Evolutionary conservation across 2,888 invertebrate genomes (phyloP).

Genomic region (Eledone cirrhosa): DNA sequence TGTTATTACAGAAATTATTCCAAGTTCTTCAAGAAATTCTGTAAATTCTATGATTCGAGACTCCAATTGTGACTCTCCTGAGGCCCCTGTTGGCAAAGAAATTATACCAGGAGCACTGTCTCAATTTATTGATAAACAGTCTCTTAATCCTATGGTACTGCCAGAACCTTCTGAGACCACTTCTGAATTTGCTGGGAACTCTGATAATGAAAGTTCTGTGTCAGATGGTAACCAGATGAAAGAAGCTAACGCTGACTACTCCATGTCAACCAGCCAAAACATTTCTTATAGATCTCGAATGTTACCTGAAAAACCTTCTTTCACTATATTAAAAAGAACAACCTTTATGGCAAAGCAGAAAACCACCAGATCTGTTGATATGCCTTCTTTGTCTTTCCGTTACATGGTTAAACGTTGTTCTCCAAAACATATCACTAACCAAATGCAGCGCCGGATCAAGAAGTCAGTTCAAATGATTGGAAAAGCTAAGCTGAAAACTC

Average conservation of each 20-base stretch:
- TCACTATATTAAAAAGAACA: neutral
- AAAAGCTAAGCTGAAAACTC: neutral
- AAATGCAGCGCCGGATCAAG: neutral
- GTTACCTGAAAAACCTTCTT: neutral
- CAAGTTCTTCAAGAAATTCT: constrained; percentile 11
- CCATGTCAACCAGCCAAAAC: neutral
- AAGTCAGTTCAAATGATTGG: neutral
- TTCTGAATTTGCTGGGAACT: neutral
- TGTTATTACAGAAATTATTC: constrained; percentile 16
- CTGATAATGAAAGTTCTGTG: neutral
- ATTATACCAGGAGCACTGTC: constrained; percentile 23
- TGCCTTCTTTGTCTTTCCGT: neutral
- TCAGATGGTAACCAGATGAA: neutral
- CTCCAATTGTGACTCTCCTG: neutral
- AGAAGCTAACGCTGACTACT: neutral
- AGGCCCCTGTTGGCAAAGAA: constrained; percentile 23
- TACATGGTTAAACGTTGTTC: constrained; percentile 19
- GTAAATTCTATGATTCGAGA: constrained; percentile 15
- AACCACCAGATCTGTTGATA: neutral
- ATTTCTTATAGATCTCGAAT: neutral
- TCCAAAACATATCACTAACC: neutral
- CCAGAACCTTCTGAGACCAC: neutral
- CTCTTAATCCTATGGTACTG: neutral
- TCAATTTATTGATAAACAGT: constrained; percentile 4
- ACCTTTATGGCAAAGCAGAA: neutral